Evolutionary conservation across 1,140 invertebrate genomes (phyloP).

Genomic region (Drosophila nigrodunni): DNA sequence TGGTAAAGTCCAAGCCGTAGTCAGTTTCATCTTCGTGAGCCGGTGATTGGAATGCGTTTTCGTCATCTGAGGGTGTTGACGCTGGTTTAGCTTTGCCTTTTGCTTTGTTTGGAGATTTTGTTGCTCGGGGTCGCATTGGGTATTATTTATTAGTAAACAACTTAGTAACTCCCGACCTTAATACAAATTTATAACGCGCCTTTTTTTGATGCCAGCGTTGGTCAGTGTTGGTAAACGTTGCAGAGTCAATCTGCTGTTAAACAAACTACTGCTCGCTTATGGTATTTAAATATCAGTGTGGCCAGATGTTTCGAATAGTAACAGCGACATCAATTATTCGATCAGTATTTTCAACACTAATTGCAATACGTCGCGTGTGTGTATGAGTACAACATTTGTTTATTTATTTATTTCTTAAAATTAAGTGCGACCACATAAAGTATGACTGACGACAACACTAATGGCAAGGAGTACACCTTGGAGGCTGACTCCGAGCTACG

Average conservation of each 20-base stretch:
- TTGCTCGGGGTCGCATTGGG: not conserved
- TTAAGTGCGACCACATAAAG: not conserved
- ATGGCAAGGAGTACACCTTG: conserved; percentile 90
- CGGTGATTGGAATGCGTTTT: conserved; percentile 42
- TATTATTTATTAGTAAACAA: too few species aligned
- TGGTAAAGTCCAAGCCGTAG: conserved; percentile 68
- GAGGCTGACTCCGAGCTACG: conserved; percentile 95
- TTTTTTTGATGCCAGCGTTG: conserved; percentile 1
- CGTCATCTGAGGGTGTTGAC: conserved; percentile 9
- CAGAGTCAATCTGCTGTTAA: too few species aligned
- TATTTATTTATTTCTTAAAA: conserved; percentile 20
- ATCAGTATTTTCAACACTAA: conserved; percentile 1
- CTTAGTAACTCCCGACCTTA: too few species aligned
- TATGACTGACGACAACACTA: conserved; percentile 68
- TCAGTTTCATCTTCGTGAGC: conserved; percentile 45
- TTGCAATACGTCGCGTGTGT: not conserved
- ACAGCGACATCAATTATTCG: too few species aligned
- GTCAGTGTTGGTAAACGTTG: not conserved
- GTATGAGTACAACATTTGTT: not conserved
- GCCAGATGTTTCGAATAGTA: not conserved
- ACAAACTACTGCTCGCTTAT: not conserved
- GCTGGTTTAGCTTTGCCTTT: conserved; percentile 2
- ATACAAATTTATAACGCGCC: not conserved
- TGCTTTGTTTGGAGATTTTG: not conserved
- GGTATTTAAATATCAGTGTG: not conserved